These are phyloP conservation scores for Lobophora halterata DNA, from an alignment of 2,888 invertebrate genomes.

Conservation along the genomic window DNA sequence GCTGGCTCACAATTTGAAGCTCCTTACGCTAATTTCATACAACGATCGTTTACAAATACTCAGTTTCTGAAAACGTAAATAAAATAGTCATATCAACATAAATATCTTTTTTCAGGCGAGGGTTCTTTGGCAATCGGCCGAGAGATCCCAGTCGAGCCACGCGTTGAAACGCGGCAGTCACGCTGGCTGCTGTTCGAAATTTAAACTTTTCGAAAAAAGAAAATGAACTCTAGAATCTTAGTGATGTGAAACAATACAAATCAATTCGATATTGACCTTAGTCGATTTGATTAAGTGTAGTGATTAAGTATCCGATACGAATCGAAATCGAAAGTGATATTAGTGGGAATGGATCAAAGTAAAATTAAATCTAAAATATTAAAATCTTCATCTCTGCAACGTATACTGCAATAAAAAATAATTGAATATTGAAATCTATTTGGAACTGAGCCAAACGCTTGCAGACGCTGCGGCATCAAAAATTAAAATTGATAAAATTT, in stretches of 20 bases:
- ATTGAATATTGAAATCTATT: slow-evolving; percentile 25
- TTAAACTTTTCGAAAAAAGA: slow-evolving; percentile 33
- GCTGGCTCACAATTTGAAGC: too few relatives aligned
- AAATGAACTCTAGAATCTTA: slow-evolving; percentile 19
- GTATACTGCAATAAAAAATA: slow-evolving; percentile 23
- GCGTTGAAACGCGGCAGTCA: slow-evolving; percentile 61
- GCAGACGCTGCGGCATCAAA: slow-evolving; percentile 17
- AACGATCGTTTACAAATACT: too few relatives aligned
- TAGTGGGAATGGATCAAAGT: slow-evolving; percentile 36
- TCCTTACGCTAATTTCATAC: too few relatives aligned
- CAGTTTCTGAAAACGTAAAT: too few relatives aligned
- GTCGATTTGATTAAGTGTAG: slow-evolving; percentile 28
- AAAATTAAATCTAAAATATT: slow-evolving; percentile 28
- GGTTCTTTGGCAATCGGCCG: slow-evolving; percentile 73
- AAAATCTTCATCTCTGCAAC: slow-evolving; percentile 19
- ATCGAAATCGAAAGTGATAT: slow-evolving; percentile 40
- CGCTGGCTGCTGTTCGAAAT: slow-evolving; percentile 48
- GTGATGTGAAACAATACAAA: slow-evolving; percentile 26
- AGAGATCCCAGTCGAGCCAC: slow-evolving; percentile 67
- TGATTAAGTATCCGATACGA: slow-evolving; percentile 23
- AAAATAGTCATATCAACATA: slow-evolving; percentile 68
- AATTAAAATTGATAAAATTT: slow-evolving; percentile 8
- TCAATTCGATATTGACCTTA: slow-evolving; percentile 17
- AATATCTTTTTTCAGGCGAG: slow-evolving; percentile 73
- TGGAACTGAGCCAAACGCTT: slow-evolving; percentile 20